Evolutionary conservation across 2,888 invertebrate genomes (phyloP).

Genomic region (Andrena chrysosceles): DNA sequence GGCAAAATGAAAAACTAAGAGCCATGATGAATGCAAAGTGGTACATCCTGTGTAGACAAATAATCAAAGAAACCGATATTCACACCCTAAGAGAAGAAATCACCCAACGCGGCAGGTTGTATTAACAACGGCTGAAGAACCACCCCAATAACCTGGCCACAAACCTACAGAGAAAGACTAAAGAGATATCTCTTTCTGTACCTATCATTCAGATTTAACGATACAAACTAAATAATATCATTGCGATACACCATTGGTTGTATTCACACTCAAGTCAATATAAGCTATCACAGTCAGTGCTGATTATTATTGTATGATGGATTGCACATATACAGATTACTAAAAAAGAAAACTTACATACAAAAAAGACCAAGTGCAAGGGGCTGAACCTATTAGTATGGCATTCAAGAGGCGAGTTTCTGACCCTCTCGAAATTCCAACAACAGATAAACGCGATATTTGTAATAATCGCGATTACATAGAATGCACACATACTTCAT

Average conservation of each 20-base stretch:
- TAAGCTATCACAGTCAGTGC: neutral
- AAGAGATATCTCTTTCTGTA: neutral
- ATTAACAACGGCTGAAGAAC: neutral
- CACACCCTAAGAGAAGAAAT: neutral
- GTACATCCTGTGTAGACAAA: neutral
- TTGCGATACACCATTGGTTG: neutral
- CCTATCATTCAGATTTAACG: neutral
- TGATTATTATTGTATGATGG: neutral
- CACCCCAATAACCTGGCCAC: neutral
- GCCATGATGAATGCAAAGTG: too few species aligned
- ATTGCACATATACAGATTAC: slow-evolving; percentile 7
- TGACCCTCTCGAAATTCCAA: slow-evolving; percentile 27
- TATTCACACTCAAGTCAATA: neutral
- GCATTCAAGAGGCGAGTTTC: slow-evolving; percentile 36
- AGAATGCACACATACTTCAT: slow-evolving; percentile 23
- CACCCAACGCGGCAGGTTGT: neutral
- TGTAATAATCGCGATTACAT: slow-evolving; percentile 20
- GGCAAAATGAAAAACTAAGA: slow-evolving; percentile 11
- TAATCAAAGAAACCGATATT: slow-evolving; percentile 8
- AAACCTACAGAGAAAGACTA: slow-evolving; percentile 9
- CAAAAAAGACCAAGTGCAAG: slow-evolving; percentile 23
- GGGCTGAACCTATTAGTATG: slow-evolving; percentile 30
- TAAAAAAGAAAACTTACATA: neutral
- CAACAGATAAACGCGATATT: slow-evolving; percentile 33
- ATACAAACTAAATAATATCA: neutral